These are phyloP conservation scores for Sebastes hubbsi DNA, from an alignment of 2,797 vertebrate species.

Conservation along the genomic window DNA sequence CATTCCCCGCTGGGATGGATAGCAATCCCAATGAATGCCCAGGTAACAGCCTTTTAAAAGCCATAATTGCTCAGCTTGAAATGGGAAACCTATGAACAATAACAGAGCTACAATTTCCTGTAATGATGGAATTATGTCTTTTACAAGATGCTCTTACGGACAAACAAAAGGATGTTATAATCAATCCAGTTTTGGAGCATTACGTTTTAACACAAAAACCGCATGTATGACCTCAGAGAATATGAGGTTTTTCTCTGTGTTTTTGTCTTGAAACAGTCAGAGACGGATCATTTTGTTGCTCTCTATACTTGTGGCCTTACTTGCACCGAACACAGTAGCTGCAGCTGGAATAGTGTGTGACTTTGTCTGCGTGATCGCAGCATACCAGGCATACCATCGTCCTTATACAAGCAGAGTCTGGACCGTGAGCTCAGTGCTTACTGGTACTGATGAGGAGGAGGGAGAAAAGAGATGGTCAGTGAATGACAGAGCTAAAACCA, in stretches of 20 bases:
- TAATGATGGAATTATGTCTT: conserved; percentile 74
- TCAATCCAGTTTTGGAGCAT: conserved; percentile 40
- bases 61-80: conserved; percentile 74
- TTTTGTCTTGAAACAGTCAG: conserved; percentile 18
- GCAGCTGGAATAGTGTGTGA: conserved; percentile 57
- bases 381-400: conserved; percentile 79
- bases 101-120: conserved; percentile 75
- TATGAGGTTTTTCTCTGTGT: not conserved
- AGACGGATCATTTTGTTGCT: not conserved
- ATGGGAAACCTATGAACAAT: conserved; percentile 70
- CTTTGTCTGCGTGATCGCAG: conserved; percentile 64
- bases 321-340: conserved; percentile 34
- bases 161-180: conserved; percentile 65
- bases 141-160: conserved; percentile 63
- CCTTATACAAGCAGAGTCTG: conserved; percentile 64
- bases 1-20: conserved; percentile 70
- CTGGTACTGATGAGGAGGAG: conserved; percentile 55
- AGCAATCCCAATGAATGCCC: conserved; percentile 74
- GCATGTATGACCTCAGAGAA: conserved; percentile 26
- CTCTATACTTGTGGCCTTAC: conserved; percentile 31
- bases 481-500: conserved; percentile 53
- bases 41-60: conserved; percentile 79
- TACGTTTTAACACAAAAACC: conserved; percentile 16
- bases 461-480: conserved; percentile 26
- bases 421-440: conserved; percentile 53